Percentiles rank a stretch among this genome's conserved stretches.
Conservation (phyloP, 2,888 invertebrate species). For the Drosophila anomelani region DNA sequence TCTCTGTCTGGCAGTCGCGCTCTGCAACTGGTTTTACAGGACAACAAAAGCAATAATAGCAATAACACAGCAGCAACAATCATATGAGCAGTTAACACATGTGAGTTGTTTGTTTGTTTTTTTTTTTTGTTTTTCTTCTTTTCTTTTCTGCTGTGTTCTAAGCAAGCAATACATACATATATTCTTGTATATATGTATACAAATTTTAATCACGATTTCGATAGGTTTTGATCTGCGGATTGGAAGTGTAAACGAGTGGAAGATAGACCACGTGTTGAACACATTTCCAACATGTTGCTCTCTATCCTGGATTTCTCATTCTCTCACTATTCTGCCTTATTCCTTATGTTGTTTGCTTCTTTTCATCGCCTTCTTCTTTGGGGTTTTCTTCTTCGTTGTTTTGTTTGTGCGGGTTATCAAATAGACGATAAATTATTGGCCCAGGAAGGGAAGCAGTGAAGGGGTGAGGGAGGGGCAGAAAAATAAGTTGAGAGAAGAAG, state of each 20-base stretch:
- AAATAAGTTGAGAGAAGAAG: neutral
- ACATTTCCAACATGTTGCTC: slow-evolving; percentile 72
- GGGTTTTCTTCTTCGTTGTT: slow-evolving; percentile 33
- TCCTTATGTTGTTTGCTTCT: slow-evolving; percentile 14
- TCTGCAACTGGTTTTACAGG: slow-evolving; percentile 75
- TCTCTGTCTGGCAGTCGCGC: slow-evolving; percentile 9
- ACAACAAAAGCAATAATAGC: slow-evolving; percentile 54
- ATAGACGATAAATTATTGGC: slow-evolving; percentile 61
- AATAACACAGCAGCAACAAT: slow-evolving; percentile 31
- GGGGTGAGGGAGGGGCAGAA: neutral
- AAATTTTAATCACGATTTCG: slow-evolving; percentile 35
- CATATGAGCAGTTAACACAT: slow-evolving; percentile 31
- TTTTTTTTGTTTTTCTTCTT: neutral
- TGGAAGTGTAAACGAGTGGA: slow-evolving; percentile 5
- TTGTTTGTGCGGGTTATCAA: slow-evolving; percentile 72
- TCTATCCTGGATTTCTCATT: slow-evolving; percentile 22
- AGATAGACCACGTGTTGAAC: slow-evolving; percentile 72
- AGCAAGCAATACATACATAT: neutral
- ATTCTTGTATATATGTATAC: neutral
- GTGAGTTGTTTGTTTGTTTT: slow-evolving; percentile 17
- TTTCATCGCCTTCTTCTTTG: slow-evolving; percentile 2
- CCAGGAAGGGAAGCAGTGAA: slow-evolving; percentile 24
- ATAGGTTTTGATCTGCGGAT: slow-evolving; percentile 28
- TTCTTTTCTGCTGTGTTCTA: slow-evolving; percentile 10
- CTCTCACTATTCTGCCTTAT: neutral